Conservation (phyloP, 2,797 vertebrate genomes). For the Lacerta viridis region DNA sequence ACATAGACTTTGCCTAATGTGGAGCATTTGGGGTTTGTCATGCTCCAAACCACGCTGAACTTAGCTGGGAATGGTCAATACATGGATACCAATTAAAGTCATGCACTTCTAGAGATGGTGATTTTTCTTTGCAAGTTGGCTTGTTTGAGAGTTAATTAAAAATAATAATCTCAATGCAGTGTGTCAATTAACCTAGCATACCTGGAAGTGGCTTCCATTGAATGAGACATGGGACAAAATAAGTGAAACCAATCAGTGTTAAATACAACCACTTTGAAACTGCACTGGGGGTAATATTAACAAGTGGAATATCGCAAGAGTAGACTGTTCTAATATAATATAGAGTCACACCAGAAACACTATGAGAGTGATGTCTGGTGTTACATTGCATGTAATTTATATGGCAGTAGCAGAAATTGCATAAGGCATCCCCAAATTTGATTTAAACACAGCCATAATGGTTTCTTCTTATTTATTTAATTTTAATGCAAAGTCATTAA, state of each 20-base stretch:
- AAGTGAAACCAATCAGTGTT: rapidly evolving
- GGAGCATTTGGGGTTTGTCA: background rate
- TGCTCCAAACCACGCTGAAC: background rate
- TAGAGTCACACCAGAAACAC: background rate
- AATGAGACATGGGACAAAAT: background rate
- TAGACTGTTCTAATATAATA: background rate
- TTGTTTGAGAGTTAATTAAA: background rate
- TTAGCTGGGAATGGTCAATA: background rate
- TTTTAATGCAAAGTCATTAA: too few species aligned
- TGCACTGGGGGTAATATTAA: background rate
- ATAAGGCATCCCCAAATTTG: background rate
- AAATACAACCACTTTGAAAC: background rate
- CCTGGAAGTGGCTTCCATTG: background rate
- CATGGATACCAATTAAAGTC: conserved; percentile 7
- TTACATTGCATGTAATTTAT: background rate
- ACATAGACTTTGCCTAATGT: background rate
- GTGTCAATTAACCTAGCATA: background rate
- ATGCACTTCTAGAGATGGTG: background rate
- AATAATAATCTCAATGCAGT: background rate
- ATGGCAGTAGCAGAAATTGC: background rate
- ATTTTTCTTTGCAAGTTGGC: background rate
- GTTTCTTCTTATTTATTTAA: background rate
- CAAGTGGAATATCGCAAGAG: background rate
- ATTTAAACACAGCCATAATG: background rate
- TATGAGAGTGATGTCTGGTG: background rate